Conservation (phyloP, 2,797 vertebrate species). For the Moxostoma hubbsi region DNA sequence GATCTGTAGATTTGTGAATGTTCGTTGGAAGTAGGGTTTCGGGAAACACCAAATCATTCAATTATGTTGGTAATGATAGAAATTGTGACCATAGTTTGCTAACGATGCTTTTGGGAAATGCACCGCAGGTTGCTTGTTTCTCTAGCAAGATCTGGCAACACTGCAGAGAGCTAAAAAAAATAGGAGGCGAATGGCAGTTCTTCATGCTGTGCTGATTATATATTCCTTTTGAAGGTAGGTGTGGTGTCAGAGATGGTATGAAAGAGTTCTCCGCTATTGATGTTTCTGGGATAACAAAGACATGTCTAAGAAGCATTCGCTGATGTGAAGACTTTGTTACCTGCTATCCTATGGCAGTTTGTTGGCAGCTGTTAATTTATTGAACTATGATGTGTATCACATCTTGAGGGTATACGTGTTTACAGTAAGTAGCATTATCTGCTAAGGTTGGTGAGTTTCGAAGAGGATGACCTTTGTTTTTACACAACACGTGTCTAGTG, state of each 20-base stretch:
- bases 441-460: not conserved
- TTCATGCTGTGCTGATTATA: constrained; percentile 31
- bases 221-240: constrained; percentile 46
- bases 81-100: no score
- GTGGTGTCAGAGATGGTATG: constrained; percentile 32
- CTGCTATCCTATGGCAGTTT: constrained; percentile 25
- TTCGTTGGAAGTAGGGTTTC: no score
- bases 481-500: not conserved
- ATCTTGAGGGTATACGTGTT: constrained; percentile 18
- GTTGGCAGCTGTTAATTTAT: constrained; percentile 34
- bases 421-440: constrained; percentile 12
- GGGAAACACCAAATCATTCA: no score
- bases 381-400: constrained; percentile 23
- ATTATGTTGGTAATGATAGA: no score
- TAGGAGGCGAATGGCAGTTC: constrained; percentile 13
- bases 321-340: constrained; percentile 35
- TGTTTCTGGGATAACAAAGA: constrained; percentile 42
- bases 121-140: no score
- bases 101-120: no score
- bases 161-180: not conserved
- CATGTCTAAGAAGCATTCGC: constrained; percentile 11
- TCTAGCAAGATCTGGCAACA: not conserved
- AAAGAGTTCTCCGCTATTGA: constrained; percentile 27
- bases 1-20: no score
- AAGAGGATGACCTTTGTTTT: constrained; percentile 12